phyloP scores from a whole-genome alignment of 2,113 vertebrate genomes.

The Solenodon paradoxus region DNA sequence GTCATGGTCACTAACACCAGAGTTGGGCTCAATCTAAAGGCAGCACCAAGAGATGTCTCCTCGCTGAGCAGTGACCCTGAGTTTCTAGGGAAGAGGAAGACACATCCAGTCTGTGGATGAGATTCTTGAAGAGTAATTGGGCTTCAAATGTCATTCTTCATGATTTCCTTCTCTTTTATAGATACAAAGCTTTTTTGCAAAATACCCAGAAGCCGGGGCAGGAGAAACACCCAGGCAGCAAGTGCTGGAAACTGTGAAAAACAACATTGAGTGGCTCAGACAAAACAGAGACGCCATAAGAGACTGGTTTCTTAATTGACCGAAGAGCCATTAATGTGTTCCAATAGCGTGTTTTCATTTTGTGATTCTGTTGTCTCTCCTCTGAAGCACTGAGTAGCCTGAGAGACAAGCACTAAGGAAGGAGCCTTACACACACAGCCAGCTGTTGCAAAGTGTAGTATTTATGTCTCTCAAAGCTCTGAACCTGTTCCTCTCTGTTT shows the following conservation, averaged over 20 bases:
- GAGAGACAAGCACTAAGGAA: slow-evolving; percentile 23
- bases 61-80: background rate
- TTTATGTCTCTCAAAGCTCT: slow-evolving; percentile 54
- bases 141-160: background rate
- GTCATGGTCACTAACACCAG: background rate
- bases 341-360: slow-evolving; percentile 5
- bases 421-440: background rate
- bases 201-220: slow-evolving; percentile 91
- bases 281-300: slow-evolving; percentile 85
- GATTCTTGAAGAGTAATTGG: background rate
- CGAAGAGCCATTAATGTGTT: background rate
- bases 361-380: slow-evolving; percentile 33
- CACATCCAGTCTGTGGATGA: background rate
- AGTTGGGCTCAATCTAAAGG: background rate
- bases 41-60: background rate
- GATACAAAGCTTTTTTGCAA: slow-evolving; percentile 94
- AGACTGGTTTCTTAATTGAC: slow-evolving; percentile 80
- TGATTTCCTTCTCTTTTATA: slow-evolving; percentile 75
- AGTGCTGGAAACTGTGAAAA: slow-evolving; percentile 91
- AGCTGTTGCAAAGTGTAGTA: slow-evolving; percentile 23
- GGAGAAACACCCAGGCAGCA: slow-evolving; percentile 89
- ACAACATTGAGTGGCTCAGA: slow-evolving; percentile 92
- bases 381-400: slow-evolving; percentile 6
- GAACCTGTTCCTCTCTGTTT: slow-evolving; percentile 69
- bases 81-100: background rate